Evolutionary conservation across 2,888 invertebrate species (phyloP).

Genomic region (Megaustenia siamemsis): DNA sequence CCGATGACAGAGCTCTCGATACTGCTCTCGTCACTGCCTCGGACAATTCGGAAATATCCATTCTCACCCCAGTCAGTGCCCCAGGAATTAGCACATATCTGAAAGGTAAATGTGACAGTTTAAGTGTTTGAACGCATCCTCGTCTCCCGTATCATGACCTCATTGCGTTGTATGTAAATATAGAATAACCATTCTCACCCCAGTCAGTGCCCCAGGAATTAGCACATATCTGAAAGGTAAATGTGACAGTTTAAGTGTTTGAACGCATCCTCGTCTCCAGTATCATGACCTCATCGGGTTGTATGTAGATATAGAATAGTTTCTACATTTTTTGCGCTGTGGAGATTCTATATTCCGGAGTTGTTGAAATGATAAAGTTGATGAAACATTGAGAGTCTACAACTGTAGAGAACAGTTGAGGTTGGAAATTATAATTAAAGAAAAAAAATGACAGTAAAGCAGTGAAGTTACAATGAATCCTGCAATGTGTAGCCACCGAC

Average conservation of each 20-base stretch:
- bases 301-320: too few relatives aligned
- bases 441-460: too few relatives aligned
- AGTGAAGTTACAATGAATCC: too few relatives aligned
- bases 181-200: slow-evolving; percentile 95
- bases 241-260: not conserved
- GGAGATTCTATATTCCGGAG: too few relatives aligned
- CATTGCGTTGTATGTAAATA: too few relatives aligned
- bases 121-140: not conserved
- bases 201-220: slow-evolving; percentile 96
- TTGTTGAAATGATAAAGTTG: too few relatives aligned
- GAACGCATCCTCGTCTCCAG: not conserved
- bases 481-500: too few relatives aligned
- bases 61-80: slow-evolving; percentile 93
- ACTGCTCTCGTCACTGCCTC: slow-evolving; percentile 91
- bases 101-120: slow-evolving; percentile 61
- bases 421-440: too few relatives aligned
- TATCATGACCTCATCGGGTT: not conserved
- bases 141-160: not conserved
- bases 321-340: too few relatives aligned
- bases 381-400: too few relatives aligned
- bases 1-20: slow-evolving; percentile 94
- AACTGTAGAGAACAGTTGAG: too few relatives aligned
- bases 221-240: slow-evolving; percentile 87
- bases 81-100: slow-evolving; percentile 97
- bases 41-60: slow-evolving; percentile 92